phyloP scores from a whole-genome alignment of 2,888 invertebrate species.

The Synergus gifuensis region DNA sequence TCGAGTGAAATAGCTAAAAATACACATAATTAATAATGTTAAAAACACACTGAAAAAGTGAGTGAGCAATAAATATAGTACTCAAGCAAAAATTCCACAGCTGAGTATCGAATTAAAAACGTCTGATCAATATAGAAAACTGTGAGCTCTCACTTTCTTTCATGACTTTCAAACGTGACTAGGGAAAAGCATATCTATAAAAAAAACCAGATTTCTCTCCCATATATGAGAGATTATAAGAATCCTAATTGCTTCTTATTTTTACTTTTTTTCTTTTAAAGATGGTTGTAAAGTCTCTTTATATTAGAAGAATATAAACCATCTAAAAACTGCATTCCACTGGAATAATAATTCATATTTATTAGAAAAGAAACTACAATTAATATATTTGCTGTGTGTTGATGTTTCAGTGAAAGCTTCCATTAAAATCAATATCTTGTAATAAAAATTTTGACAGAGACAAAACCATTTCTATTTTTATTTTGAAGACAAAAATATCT shows the following conservation, averaged over 20 bases:
- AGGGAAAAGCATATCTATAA: neutral
- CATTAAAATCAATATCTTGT: neutral
- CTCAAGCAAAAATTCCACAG: neutral
- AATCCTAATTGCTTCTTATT: neutral
- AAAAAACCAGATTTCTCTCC: constrained; percentile 1
- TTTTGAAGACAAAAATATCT: too few relatives aligned
- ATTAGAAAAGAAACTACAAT: too few relatives aligned
- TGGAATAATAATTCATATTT: too few relatives aligned
- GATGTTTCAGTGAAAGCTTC: neutral
- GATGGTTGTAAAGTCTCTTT: neutral
- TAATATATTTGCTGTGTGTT: neutral
- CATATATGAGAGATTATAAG: neutral
- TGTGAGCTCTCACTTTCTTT: neutral
- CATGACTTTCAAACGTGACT: neutral
- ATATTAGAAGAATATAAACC: too few relatives aligned
- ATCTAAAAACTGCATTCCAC: too few relatives aligned
- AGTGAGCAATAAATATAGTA: too few relatives aligned
- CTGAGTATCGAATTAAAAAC: neutral
- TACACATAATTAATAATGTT: neutral
- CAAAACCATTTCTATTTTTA: too few relatives aligned
- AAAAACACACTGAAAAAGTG: neutral
- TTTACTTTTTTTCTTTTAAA: neutral
- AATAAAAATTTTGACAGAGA: too few relatives aligned
- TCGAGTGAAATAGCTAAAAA: neutral
- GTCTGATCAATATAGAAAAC: neutral